These are phyloP conservation scores for Pelvicachromis taeniatus DNA, from an alignment of 2,113 vertebrate species.

Conservation along the genomic window DNA sequence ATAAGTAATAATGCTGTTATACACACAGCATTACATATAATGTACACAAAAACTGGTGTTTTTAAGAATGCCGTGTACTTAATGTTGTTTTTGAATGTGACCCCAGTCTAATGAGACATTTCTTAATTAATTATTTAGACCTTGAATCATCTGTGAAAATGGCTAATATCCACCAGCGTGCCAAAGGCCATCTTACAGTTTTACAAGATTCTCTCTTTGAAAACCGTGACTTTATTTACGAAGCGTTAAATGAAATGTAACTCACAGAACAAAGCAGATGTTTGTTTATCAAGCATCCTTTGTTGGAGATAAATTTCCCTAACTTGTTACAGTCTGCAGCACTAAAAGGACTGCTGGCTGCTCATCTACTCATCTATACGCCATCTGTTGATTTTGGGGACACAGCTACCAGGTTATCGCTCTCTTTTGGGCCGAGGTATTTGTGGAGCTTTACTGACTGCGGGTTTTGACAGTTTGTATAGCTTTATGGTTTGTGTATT, in stretches of 20 bases:
- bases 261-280: constrained; percentile 24
- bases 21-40: neutral
- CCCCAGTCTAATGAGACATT: neutral
- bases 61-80: neutral
- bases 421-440: neutral
- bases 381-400: constrained; percentile 45
- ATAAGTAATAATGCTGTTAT: neutral
- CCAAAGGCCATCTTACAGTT: neutral
- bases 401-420: constrained; percentile 18
- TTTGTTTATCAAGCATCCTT: constrained; percentile 24
- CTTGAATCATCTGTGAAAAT: neutral
- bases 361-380: constrained; percentile 11
- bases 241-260: neutral
- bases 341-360: constrained; percentile 13
- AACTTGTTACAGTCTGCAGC: constrained; percentile 28
- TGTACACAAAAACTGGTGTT: neutral
- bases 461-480: constrained; percentile 2
- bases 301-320: constrained; percentile 4
- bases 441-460: neutral
- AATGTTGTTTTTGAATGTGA: neutral
- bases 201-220: neutral
- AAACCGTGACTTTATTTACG: neutral
- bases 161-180: neutral
- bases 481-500: neutral
- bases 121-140: neutral